phyloP scores from a whole-genome alignment of 2,888 invertebrate genomes.

The Apoda limacodes region DNA sequence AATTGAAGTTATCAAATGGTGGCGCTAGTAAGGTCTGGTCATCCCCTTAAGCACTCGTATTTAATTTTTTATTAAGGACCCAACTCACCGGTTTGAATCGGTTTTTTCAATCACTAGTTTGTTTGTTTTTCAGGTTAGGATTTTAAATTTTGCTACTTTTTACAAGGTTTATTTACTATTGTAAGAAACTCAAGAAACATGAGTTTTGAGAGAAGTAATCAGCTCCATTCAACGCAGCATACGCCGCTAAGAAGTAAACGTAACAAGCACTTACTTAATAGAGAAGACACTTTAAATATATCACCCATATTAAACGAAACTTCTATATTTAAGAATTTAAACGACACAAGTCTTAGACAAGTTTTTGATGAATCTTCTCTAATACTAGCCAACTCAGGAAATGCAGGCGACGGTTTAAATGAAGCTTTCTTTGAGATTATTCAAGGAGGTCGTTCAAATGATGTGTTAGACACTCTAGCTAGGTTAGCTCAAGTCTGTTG shows the following conservation, averaged over 20 bases:
- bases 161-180: no score
- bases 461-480: slow-evolving; percentile 71
- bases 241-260: slow-evolving; percentile 48
- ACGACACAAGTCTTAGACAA: slow-evolving; percentile 57
- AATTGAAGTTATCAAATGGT: no score
- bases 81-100: no score
- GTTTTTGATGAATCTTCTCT: slow-evolving; percentile 52
- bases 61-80: no score
- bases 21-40: no score
- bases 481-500: slow-evolving; percentile 75
- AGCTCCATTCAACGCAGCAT: slow-evolving; percentile 44
- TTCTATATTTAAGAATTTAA: slow-evolving; percentile 55
- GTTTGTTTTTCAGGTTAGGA: no score
- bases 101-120: no score
- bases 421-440: slow-evolving; percentile 63
- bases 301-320: slow-evolving; percentile 60
- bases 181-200: no score
- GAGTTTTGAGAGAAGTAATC: slow-evolving; percentile 41
- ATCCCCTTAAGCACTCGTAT: no score
- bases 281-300: slow-evolving; percentile 54
- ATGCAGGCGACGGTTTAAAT: slow-evolving; percentile 41
- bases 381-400: slow-evolving; percentile 35
- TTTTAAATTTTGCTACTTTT: no score
- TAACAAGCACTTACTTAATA: slow-evolving; percentile 37
- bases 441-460: slow-evolving; percentile 50